Percentiles rank a stretch among this genome's conserved stretches.
Conservation (phyloP, 1,140 invertebrate species). For the Drosophila varians region DNA sequence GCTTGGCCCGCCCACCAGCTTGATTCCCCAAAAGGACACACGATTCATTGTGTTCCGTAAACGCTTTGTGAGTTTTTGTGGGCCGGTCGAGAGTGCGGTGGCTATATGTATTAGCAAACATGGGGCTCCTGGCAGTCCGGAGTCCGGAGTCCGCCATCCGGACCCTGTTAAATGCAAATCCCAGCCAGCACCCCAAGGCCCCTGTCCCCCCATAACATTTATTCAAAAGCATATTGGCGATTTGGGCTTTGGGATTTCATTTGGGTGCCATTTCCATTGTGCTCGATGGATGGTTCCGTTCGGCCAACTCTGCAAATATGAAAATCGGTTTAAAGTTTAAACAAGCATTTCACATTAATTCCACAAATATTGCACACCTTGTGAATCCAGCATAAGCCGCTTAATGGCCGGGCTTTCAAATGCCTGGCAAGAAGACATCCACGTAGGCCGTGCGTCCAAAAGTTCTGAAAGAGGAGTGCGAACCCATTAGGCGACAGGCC, state of each 20-base stretch:
- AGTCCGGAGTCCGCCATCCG: background rate
- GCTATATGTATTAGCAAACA: constrained; percentile 38
- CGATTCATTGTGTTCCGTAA: constrained; percentile 36
- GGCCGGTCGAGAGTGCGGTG: background rate
- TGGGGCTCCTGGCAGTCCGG: constrained; percentile 15
- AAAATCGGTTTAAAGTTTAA: constrained; percentile 36
- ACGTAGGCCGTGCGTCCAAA: background rate
- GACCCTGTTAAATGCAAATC: constrained; percentile 49
- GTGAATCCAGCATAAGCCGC: constrained; percentile 31
- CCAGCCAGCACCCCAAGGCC: background rate
- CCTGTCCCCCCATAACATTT: constrained; percentile 9
- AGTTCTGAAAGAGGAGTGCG: background rate
- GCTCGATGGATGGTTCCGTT: constrained; percentile 11
- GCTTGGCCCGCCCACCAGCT: too few relatives aligned
- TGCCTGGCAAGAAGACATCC: background rate
- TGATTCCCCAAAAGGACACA: constrained; percentile 2
- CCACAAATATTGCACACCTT: constrained; percentile 20
- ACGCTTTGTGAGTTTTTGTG: constrained; percentile 51
- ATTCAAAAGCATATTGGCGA: constrained; percentile 54
- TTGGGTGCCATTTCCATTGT: constrained; percentile 45
- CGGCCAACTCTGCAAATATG: constrained; percentile 35
- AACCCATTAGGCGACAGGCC: background rate
- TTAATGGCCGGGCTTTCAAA: constrained; percentile 26
- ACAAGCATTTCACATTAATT: constrained; percentile 35
- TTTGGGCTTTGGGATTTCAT: constrained; percentile 59